phyloP scores from a whole-genome alignment of 2,888 invertebrate species.

The Pristionchus fissidentatus region DNA sequence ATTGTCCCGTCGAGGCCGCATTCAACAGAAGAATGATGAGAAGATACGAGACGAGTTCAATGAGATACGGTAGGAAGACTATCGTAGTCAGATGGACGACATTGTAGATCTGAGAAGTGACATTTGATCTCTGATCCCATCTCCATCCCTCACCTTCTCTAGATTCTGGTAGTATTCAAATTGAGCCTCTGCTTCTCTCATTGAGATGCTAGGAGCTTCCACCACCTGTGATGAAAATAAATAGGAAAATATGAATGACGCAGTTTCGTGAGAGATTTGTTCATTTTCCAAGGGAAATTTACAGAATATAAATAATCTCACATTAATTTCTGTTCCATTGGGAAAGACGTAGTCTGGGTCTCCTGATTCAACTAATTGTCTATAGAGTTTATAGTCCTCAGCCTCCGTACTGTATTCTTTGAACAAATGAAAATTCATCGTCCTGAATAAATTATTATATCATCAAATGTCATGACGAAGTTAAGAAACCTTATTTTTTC shows the following conservation, averaged over 20 bases:
- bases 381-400: not conserved
- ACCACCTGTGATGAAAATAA: too few species aligned
- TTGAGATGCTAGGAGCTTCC: not conserved
- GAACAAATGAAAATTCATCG: not conserved
- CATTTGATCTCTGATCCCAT: conserved; percentile 24
- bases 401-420: too few species aligned
- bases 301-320: too few species aligned
- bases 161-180: not conserved
- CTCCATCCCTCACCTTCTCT: not conserved
- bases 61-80: conserved; percentile 34
- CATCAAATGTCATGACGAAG: too few species aligned
- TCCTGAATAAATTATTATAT: not conserved
- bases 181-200: not conserved
- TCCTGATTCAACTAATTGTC: not conserved
- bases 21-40: conserved; percentile 43
- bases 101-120: conserved; percentile 34
- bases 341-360: conserved; percentile 12
- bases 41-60: conserved; percentile 36
- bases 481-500: too few species aligned
- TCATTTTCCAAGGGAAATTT: not conserved
- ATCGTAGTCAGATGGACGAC: conserved; percentile 4
- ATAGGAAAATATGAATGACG: too few species aligned
- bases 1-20: conserved; percentile 15
- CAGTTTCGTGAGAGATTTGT: not conserved
- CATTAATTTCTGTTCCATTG: conserved; percentile 17